These are phyloP conservation scores for Hyphantria cunea DNA, from an alignment of 1,140 invertebrate species.

Conservation along the genomic window DNA sequence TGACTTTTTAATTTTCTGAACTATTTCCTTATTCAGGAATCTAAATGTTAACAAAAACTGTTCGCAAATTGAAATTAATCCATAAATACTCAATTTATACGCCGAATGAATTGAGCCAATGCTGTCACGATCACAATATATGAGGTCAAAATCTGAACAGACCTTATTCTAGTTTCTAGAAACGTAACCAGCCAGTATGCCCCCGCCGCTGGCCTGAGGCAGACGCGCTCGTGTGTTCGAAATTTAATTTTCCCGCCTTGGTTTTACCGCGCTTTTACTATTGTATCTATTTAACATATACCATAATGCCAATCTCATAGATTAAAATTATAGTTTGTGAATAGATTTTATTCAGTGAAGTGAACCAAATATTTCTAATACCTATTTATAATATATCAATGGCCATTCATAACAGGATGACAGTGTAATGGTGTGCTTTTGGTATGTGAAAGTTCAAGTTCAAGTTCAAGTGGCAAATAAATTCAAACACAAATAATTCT, in stretches of 20 bases:
- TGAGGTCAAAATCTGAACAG: conserved; percentile 1
- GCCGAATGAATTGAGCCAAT: background rate
- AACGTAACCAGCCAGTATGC: conserved; percentile 5
- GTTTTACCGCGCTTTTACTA: conserved; percentile 25
- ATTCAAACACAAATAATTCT: no score
- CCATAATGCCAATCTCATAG: background rate
- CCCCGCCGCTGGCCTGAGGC: background rate
- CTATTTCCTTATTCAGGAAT: no score
- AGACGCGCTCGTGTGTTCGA: conserved; percentile 2
- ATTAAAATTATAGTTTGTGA: no score
- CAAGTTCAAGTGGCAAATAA: no score
- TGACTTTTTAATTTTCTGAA: no score
- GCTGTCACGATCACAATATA: background rate
- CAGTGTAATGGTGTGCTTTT: conserved; percentile 6
- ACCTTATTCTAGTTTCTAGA: conserved; percentile 3
- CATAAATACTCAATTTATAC: no score
- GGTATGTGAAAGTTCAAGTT: no score
- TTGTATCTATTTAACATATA: conserved; percentile 1
- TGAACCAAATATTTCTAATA: no score
- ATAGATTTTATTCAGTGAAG: no score
- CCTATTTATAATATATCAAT: no score
- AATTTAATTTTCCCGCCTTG: conserved; percentile 16
- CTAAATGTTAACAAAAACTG: no score
- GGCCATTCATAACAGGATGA: conserved; percentile 16
- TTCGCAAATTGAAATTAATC: no score